Evolutionary conservation across 1,140 invertebrate species (phyloP).

Genomic region (Hestina assimilis): DNA sequence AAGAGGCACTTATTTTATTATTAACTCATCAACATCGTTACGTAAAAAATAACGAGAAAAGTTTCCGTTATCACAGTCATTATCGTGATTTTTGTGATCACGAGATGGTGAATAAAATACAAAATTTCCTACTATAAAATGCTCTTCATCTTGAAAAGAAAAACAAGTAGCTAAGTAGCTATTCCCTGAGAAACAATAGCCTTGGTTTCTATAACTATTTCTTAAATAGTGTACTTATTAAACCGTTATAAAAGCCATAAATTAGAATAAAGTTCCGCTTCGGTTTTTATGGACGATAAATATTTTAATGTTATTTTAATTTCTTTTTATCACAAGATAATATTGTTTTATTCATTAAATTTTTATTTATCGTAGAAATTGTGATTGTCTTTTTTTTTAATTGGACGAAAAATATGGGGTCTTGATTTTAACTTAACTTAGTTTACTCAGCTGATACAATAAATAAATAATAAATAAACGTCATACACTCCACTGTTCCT

Average conservation of each 20-base stretch:
- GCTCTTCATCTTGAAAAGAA: neutral
- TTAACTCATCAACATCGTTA: too few species aligned
- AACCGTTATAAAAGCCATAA: neutral
- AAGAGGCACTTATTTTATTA: too few species aligned
- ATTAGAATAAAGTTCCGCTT: neutral
- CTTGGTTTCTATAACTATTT: neutral
- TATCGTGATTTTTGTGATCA: neutral
- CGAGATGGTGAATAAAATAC: neutral
- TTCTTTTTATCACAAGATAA: too few species aligned
- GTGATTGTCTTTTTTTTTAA: too few species aligned
- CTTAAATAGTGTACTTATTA: slow-evolving; percentile 2
- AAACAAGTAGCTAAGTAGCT: neutral
- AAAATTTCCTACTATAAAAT: neutral
- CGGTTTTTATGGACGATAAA: neutral
- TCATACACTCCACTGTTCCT: too few species aligned
- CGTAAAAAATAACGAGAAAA: neutral
- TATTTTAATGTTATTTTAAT: too few species aligned
- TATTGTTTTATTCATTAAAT: too few species aligned
- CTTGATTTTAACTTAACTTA: too few species aligned
- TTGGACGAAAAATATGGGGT: too few species aligned
- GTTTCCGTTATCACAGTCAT: neutral
- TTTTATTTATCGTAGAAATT: too few species aligned
- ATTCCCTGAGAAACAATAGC: neutral
- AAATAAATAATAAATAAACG: too few species aligned
- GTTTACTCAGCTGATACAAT: too few species aligned